A percentile compares a stretch with the other conserved stretches of the same genome.
phyloP scores from a whole-genome alignment of 2,113 vertebrate species.

The Copsychus sechellarum region DNA sequence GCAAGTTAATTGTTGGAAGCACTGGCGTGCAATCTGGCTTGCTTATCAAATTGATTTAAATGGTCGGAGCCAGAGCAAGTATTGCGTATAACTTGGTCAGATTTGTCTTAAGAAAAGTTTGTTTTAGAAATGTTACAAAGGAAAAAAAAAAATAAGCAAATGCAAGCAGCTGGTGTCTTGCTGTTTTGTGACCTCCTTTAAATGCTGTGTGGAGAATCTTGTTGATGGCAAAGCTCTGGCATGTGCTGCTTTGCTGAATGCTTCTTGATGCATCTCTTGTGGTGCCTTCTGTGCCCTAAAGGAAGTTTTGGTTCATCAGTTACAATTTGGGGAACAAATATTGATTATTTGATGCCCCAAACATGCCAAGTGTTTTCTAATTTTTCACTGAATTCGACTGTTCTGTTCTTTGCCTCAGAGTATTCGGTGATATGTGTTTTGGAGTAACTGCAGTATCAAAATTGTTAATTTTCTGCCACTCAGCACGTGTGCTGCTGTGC shows the following conservation, averaged over 20 bases:
- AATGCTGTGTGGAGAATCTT: neutral
- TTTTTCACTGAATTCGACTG: neutral
- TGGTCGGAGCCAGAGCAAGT: neutral
- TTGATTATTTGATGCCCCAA: neutral
- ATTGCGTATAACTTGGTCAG: neutral
- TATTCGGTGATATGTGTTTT: neutral
- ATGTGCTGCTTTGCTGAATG: neutral
- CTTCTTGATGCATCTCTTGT: neutral
- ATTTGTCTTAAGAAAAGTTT: neutral
- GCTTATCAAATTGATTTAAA: neutral
- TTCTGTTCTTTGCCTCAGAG: neutral
- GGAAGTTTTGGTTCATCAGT: neutral
- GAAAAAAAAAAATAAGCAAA: neutral
- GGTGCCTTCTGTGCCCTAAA: neutral
- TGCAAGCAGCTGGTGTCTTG: neutral
- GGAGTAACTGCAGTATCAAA: neutral
- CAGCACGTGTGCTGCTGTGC: neutral
- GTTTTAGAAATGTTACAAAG: neutral
- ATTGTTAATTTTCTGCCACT: neutral
- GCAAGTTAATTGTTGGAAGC: conserved; percentile 4
- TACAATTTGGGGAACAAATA: neutral
- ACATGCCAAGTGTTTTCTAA: neutral
- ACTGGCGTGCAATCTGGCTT: neutral
- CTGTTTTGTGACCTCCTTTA: neutral
- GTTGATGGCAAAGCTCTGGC: neutral